Evolutionary conservation across 2,888 invertebrate species (phyloP).

Genomic region (Dynastes maya): DNA sequence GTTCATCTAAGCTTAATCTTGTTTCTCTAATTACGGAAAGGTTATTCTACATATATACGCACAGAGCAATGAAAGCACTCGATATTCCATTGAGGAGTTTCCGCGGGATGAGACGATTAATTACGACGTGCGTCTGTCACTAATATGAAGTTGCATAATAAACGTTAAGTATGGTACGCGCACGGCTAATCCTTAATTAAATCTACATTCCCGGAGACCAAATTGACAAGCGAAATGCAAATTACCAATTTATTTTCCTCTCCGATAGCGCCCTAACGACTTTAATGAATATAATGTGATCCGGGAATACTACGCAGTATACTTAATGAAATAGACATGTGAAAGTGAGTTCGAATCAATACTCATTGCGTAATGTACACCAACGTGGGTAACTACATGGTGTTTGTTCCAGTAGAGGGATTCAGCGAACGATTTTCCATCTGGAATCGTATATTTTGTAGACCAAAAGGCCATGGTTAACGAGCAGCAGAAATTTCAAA

Average conservation of each 20-base stretch:
- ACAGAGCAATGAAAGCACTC: neutral
- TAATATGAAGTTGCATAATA: constrained; percentile 31
- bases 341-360: neutral
- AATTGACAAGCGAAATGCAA: constrained; percentile 15
- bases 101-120: constrained; percentile 1
- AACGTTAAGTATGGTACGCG: constrained; percentile 23
- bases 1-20: constrained; percentile 12
- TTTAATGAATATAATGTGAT: constrained; percentile 16
- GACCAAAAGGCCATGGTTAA: too few relatives aligned
- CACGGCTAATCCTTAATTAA: constrained; percentile 29
- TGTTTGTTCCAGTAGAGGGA: too few relatives aligned
- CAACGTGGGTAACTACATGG: too few relatives aligned
- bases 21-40: constrained; percentile 27
- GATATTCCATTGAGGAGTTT: constrained; percentile 9
- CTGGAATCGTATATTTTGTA: too few relatives aligned
- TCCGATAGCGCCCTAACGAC: neutral
- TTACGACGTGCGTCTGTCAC: constrained; percentile 13
- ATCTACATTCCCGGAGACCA: constrained; percentile 6
- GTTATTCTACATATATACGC: neutral
- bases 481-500: too few relatives aligned
- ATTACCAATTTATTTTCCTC: constrained; percentile 18
- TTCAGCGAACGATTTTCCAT: too few relatives aligned
- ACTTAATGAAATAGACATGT: neutral
- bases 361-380: too few relatives aligned
- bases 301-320: neutral